Conservation (phyloP, 2,113 vertebrate genomes). For the Cheilinus undulatus region DNA sequence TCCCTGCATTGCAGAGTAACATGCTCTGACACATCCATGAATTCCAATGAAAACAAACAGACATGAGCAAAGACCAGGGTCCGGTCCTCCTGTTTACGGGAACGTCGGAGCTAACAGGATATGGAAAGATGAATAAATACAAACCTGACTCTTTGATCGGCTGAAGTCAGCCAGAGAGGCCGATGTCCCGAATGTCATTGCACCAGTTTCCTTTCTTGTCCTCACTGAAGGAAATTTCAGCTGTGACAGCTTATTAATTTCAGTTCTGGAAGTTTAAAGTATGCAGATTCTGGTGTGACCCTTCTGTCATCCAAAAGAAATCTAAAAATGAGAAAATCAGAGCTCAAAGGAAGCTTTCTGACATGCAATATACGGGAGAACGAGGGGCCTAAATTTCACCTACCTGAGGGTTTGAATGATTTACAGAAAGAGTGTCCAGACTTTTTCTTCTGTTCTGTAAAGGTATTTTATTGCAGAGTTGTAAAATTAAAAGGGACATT, state of each 20-base stretch:
- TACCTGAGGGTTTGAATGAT: too few relatives aligned
- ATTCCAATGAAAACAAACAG: slow-evolving; percentile 42
- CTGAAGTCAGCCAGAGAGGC: background rate
- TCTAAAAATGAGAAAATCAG: background rate
- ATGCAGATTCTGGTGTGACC: too few relatives aligned
- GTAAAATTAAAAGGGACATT: too few relatives aligned
- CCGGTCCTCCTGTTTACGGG: background rate
- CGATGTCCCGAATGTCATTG: background rate
- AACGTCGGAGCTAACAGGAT: background rate
- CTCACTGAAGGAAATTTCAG: background rate
- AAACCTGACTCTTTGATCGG: background rate
- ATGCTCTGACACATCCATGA: slow-evolving; percentile 29
- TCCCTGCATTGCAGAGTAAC: background rate
- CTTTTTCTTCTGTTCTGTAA: too few relatives aligned
- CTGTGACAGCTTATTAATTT: background rate
- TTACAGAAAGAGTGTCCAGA: too few relatives aligned
- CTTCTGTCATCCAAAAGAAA: background rate
- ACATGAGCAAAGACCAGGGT: background rate
- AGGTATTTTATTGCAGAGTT: too few relatives aligned
- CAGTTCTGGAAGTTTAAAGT: background rate
- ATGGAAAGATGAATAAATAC: background rate
- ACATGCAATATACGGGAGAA: too few relatives aligned
- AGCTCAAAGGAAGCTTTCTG: background rate
- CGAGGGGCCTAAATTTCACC: too few relatives aligned
- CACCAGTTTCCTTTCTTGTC: background rate